Evolutionary conservation across 2,888 invertebrate genomes (phyloP).

Genomic region (Drosophila prostipennis): DNA sequence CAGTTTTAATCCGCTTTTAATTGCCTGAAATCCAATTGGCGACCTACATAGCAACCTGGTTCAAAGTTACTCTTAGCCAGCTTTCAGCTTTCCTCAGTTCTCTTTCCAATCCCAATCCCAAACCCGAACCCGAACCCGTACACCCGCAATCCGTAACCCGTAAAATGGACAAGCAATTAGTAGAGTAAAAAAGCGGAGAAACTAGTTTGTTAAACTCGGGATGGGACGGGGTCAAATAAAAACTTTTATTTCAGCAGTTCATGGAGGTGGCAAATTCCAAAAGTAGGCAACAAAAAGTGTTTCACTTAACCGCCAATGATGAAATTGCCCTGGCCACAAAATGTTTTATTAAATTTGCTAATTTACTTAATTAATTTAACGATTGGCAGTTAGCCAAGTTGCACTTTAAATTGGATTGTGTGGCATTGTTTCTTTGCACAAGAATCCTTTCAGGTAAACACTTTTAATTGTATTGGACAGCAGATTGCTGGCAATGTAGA

Average conservation of each 20-base stretch:
- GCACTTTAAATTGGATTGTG: background rate
- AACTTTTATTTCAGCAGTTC: constrained; percentile 27
- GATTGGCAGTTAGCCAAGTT: constrained; percentile 13
- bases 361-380: constrained; percentile 21
- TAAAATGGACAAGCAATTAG: constrained; percentile 41
- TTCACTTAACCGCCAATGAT: constrained; percentile 1
- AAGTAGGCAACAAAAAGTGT: constrained; percentile 20
- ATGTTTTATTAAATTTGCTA: constrained; percentile 16
- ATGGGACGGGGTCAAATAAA: constrained; percentile 22
- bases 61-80: constrained; percentile 8
- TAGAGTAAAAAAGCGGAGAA: constrained; percentile 19
- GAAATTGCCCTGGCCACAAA: constrained; percentile 10
- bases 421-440: background rate
- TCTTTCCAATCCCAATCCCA: background rate
- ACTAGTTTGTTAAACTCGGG: constrained; percentile 22
- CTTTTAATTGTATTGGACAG: constrained; percentile 1
- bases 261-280: constrained; percentile 25
- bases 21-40: constrained; percentile 78
- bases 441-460: background rate
- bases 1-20: constrained; percentile 75
- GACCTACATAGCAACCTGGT: constrained; percentile 62
- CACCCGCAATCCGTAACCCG: background rate
- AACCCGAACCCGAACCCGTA: constrained; percentile 3
- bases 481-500: background rate
- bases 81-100: background rate